Base-by-base conservation (phyloP, 2,888 invertebrate genomes). In the Agrilus cyanescens region DNA sequence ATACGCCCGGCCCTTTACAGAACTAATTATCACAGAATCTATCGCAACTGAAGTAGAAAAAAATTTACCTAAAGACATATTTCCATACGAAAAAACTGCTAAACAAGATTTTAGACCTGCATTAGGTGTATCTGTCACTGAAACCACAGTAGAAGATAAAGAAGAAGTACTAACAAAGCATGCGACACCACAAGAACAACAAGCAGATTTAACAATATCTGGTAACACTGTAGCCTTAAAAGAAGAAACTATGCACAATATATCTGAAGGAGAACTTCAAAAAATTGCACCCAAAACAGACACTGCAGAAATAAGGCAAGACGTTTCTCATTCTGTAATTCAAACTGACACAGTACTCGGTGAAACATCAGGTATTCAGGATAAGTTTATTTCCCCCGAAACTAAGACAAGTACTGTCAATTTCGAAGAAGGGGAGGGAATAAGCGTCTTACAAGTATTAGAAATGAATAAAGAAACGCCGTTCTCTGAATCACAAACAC, bases 111-210 rank as follows among this genome's bases (percentile, higher is more conserved):
- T 73, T 61, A 69, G 65, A 58, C 75, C 70, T 64, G 75, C 64
- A 57, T 73, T 79, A 66, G 65, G 77, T 52, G 47, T 84, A 43
- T 73, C 74, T 50, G 64, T 83, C 13, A 78, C 74, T 8, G 77
- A 80, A 66, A 57, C 74, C 4, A 51, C 74, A 37, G 58, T 70
- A 4, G 63, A 65, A 46, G 66, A 75, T 37, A 71, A 62, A 58
- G 77, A 76, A 69, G 61, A 66, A 61, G 66, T 57, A 46, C 61
- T 75, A 25, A 62, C 58, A 14, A 54, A 60, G 46, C 56, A 61
- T 30, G 58, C 67, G 50, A 55, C 54, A 43, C 66, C 69, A n/a
- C 57, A 62, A 40, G 58, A 65, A 49, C 68, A 66, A 32, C 71
- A 64, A 54, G 82, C 82, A 15, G 70, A 65, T 43, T 44, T 73